phyloP scores from a whole-genome alignment of 2,888 invertebrate species.

The Torymus texanus region DNA sequence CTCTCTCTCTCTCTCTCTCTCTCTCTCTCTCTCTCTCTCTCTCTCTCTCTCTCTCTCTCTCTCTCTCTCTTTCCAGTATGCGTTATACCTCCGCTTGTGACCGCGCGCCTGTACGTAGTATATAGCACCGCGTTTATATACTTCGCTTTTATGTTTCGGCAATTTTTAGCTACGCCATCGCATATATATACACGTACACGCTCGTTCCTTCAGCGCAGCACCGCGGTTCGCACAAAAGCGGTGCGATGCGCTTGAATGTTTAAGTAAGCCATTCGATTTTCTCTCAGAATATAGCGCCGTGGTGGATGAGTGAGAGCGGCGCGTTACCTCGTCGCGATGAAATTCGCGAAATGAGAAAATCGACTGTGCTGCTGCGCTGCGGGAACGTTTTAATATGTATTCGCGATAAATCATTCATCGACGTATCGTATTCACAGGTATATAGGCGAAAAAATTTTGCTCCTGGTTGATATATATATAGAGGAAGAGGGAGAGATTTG shows the following conservation, averaged over 20 bases:
- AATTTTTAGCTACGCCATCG: neutral
- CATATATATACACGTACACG: neutral
- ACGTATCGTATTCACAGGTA: neutral
- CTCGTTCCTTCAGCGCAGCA: no score
- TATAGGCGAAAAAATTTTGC: neutral
- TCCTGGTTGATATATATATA: neutral
- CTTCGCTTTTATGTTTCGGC: conserved; percentile 6
- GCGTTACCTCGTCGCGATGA: neutral
- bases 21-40: no score
- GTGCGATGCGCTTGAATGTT: conserved; percentile 32
- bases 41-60: no score
- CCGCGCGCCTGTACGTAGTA: no score
- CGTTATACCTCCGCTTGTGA: no score
- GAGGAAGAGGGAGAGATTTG: neutral
- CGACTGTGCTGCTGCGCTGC: no score
- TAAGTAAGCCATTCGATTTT: conserved; percentile 44
- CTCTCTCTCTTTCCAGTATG: no score
- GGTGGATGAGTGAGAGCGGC: neutral
- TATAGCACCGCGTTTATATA: neutral
- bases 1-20: no score
- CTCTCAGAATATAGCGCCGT: conserved; percentile 28
- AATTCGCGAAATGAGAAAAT: conserved; percentile 23
- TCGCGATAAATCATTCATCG: conserved; percentile 17
- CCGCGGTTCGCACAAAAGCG: no score
- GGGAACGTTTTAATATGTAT: neutral